Evolutionary conservation across 64 coral and sea anemone genomes (phyloP).

Genomic region (Porites australiensis): DNA sequence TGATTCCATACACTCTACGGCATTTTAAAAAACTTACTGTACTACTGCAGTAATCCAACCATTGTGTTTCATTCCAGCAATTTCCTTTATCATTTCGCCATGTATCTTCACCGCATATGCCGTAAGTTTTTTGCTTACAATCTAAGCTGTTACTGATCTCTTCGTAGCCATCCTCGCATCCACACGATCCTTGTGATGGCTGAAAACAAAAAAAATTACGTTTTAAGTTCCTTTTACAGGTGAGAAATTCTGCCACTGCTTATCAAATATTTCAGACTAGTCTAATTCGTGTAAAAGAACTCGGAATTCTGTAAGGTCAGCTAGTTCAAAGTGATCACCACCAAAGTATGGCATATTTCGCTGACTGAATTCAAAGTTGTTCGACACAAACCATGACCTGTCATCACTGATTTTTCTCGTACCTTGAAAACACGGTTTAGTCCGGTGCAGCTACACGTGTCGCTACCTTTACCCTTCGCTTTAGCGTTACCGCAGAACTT

Average conservation of each 20-base stretch:
- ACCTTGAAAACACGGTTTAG: slow-evolving; percentile 93
- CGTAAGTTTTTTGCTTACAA: slow-evolving; percentile 82
- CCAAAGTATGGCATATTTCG: no score
- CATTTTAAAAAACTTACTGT: slow-evolving; percentile 22
- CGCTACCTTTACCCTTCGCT: slow-evolving; percentile 66
- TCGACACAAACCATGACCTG: no score
- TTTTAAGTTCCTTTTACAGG: no score
- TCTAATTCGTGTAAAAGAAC: no score
- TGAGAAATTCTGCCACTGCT: no score
- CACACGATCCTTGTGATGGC: slow-evolving; percentile 81
- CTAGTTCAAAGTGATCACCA: no score
- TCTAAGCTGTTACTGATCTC: slow-evolving; percentile 78
- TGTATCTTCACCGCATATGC: slow-evolving; percentile 79
- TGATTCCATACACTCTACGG: no score
- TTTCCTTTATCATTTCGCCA: slow-evolving; percentile 77
- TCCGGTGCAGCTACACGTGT: slow-evolving; percentile 84
- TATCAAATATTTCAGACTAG: no score
- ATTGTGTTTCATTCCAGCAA: slow-evolving; percentile 66
- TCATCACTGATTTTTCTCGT: background rate
- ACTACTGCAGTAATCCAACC: slow-evolving; percentile 70
- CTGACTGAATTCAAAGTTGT: no score
- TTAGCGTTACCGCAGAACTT: slow-evolving; percentile 79
- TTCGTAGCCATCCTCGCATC: slow-evolving; percentile 73
- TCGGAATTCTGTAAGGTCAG: no score
- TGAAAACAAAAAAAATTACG: background rate